Evolutionary conservation across 2,888 invertebrate species (phyloP), one percentile per base, ranked within the genome.

Genomic region (Dione vanillae): DNA sequence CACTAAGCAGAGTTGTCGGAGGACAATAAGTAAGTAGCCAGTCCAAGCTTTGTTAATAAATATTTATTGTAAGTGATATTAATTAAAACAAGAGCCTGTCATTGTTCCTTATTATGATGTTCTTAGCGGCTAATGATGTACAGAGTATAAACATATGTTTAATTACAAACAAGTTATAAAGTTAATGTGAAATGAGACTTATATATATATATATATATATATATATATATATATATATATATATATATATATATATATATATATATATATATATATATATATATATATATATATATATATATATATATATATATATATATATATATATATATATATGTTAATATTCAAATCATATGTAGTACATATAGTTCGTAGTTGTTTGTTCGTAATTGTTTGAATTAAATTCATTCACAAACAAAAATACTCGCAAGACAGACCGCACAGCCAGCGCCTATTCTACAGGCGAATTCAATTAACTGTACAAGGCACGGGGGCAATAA

Each of bases 391-490:
- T 51, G 10, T 49, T 43, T 51, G 45, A 45, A 54, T 61, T 77
- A 78, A 77, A 79, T 81, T 80, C 79, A 81, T 56, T 56, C 10
- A 37, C 56, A 56, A 56, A 82, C 85, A 87, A 87, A 87, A 87
- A 78, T 77, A 85, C 82, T 84, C 85, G 78, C 86, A 90, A 91
- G 91, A 89, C 87, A 86, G 85, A 88, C 87, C 85, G 86, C 87
- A 85, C 89, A 89, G 84, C 85, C 84, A 82, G 85, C 82, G 89
- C 89, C 90, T 90, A 90, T 91, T 89, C 92, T 90, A 89, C 90
- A 89, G 89, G 89, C 92, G 89, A 89, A 92, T 92, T 92, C 92
- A 92, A 92, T 92, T 92, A 92, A 92, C 91, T 88, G 91, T 91
- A 92, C 92, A 92, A 89, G 91, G 90, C 91, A 85, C 90, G 85